Base-by-base conservation (phyloP, 2,797 vertebrate genomes). In the Tenualosa ilisha region DNA sequence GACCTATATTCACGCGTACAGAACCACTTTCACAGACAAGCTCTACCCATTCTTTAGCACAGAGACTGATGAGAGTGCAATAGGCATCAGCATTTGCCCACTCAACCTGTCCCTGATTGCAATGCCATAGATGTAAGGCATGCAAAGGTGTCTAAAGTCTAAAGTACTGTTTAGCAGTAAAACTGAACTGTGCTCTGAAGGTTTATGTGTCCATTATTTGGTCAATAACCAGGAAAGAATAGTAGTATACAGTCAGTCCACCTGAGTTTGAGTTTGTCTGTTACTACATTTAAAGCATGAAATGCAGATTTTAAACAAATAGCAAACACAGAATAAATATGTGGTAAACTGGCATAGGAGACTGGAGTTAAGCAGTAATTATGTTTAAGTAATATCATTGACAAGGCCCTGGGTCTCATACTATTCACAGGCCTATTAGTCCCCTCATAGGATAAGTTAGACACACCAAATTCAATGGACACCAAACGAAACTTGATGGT, bases 21-120 rank as follows among this genome's bases (percentile, higher is more conserved):
- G 43, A 46, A 22, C 72, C 37, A 79, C 40, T 46, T 79, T 79
- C 37, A 46, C 40, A 37, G 72, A 75, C 3, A 79, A 43, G 72
- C 1, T 79, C 5, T 79, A 46, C 72, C 72, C 40, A 46, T 79
- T 79, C 72, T 79, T 79, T 3, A 79, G 72, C 40, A 79, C 72
- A 22, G 72, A 79, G 20, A 79, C 72, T 22, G 72, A 79, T 7
- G 72, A 79, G 0, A 79, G 72, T 46, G 2, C 5, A 2, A 22
- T 20, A 22, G 72, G 72, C 72, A 43, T 79, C 72, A 11, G 6
- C 2, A 40, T 79, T 6, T 9, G 17, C 37, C 37, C 72, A 8
- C 20, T 79, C 37, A 22, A 20, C 20, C 37, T 79, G 17, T 79
- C 72, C 11, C 6, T 79, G 17, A 22, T 46, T 79, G 40, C 72